Percentiles rank a stretch among this genome's conserved stretches.
These are phyloP conservation scores for Pteronotus mesoamericanus DNA, from an alignment of 2,797 vertebrate genomes.

Conservation along the genomic window DNA sequence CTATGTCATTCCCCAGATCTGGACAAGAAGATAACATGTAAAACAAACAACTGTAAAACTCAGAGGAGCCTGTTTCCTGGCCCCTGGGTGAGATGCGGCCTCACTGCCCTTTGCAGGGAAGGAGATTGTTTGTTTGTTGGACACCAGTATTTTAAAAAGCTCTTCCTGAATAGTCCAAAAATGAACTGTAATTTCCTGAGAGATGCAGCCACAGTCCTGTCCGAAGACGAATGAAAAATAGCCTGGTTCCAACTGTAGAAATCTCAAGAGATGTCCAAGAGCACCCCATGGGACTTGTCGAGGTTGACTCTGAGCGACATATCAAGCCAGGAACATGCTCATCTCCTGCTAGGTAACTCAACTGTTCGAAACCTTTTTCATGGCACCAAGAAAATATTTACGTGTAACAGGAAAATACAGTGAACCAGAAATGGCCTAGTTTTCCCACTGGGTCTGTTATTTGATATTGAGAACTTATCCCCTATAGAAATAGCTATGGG, in stretches of 20 bases:
- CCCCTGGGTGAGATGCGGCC: background rate
- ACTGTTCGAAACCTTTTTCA: background rate
- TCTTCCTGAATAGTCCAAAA: conserved; percentile 68
- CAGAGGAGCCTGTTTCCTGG: conserved; percentile 39
- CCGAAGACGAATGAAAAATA: conserved; percentile 55
- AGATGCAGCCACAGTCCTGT: conserved; percentile 40
- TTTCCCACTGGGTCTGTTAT: background rate
- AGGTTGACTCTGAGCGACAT: background rate
- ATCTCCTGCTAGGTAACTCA: conserved; percentile 5
- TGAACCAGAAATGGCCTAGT: background rate
- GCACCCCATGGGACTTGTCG: background rate
- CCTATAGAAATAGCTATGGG: background rate
- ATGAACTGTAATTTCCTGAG: conserved; percentile 62
- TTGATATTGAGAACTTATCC: background rate
- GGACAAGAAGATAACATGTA: conserved; percentile 34
- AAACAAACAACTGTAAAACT: conserved; percentile 51
- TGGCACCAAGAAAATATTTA: background rate
- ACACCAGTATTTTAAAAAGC: conserved; percentile 62
- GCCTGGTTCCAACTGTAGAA: conserved; percentile 18
- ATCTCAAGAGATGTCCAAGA: conserved; percentile 48
- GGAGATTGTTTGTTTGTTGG: conserved; percentile 32
- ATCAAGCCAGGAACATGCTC: background rate
- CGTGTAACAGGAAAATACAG: background rate
- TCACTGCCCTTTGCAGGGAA: background rate
- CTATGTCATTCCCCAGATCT: background rate